Evolutionary conservation across 2,888 invertebrate species (phyloP).

Genomic region (Mesorhabditis sp.): DNA sequence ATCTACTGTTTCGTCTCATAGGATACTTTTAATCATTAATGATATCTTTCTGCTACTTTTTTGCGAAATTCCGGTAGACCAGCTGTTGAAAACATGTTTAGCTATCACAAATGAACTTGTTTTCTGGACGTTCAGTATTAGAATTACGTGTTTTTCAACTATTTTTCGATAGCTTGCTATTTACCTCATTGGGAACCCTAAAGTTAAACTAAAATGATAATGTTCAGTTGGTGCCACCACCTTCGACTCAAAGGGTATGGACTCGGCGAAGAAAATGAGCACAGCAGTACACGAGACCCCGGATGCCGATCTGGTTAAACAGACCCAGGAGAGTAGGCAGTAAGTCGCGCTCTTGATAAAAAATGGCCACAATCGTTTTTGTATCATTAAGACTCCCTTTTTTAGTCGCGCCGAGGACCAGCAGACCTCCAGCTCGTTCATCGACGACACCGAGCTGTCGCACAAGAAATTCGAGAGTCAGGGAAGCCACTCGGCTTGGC

Average conservation of each 20-base stretch:
- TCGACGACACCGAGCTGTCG: neutral
- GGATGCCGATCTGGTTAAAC: neutral
- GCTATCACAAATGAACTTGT: neutral
- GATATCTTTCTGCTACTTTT: too few species aligned
- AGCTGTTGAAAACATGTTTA: neutral
- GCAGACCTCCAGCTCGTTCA: neutral
- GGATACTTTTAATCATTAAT: too few species aligned
- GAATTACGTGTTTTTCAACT: neutral
- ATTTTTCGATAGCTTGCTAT: too few species aligned
- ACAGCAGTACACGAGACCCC: conserved; percentile 1
- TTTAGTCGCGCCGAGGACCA: neutral
- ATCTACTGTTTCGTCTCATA: too few species aligned
- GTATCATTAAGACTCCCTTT: neutral
- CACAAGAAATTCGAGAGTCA: conserved; percentile 4
- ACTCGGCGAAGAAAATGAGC: neutral
- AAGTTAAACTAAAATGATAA: too few species aligned
- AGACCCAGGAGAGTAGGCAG: neutral
- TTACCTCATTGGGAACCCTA: too few species aligned
- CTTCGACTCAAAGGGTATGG: neutral
- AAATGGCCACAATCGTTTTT: too few species aligned
- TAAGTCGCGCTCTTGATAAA: neutral
- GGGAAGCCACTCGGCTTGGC: neutral
- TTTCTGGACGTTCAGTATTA: neutral
- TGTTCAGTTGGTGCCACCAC: neutral
- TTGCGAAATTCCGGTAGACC: neutral